phyloP scores from a whole-genome alignment of 2,113 vertebrate genomes.

The human (Homo sapiens) region DNA sequence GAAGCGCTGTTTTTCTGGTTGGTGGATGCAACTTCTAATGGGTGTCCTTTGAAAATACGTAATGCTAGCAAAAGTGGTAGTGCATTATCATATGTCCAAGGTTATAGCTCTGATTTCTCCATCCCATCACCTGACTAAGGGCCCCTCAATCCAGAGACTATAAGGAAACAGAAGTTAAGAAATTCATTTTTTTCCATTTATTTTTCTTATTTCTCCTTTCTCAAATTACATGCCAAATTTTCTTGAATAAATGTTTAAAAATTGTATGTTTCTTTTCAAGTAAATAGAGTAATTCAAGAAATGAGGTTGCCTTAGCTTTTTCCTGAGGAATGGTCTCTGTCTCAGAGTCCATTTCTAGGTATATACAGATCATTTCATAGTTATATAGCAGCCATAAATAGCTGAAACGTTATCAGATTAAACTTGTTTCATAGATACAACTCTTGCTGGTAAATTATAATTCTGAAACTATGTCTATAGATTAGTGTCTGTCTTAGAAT shows the following conservation, averaged over 20 bases:
- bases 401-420: not conserved
- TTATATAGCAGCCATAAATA: not conserved
- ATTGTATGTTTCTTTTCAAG: not conserved
- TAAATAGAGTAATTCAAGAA: not conserved
- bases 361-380: not conserved
- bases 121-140: not conserved
- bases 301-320: not conserved
- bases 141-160: not conserved
- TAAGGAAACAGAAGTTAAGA: not conserved
- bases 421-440: not conserved
- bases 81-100: not conserved
- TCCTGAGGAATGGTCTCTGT: not conserved
- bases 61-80: not conserved
- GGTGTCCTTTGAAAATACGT: not conserved
- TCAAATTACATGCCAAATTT: not conserved
- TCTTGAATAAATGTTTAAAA: not conserved
- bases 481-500: not conserved
- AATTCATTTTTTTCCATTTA: not conserved
- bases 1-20: not conserved
- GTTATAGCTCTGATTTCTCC: not conserved
- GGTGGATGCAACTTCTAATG: not conserved
- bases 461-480: not conserved
- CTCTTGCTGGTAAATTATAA: constrained; percentile 16
- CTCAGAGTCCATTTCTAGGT: not conserved
- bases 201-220: not conserved